These are phyloP conservation scores for Drosophila subsilvestris DNA, from an alignment of 2,888 invertebrate genomes.

Conservation along the genomic window DNA sequence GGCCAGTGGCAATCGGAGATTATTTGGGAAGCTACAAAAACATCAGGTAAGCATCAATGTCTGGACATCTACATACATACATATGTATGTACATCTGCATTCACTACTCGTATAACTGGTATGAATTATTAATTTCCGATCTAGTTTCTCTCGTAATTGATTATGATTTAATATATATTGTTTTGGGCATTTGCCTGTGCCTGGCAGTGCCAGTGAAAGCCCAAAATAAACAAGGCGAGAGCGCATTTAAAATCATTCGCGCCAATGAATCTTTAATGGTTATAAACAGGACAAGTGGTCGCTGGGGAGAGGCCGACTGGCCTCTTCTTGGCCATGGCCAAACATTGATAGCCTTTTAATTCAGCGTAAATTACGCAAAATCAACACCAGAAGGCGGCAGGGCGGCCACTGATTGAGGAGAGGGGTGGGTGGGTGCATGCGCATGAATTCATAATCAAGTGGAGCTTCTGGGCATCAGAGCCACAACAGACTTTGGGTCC, in stretches of 20 bases:
- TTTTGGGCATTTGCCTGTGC: conserved; percentile 7
- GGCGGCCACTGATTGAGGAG: conserved; percentile 58
- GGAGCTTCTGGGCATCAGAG: not conserved
- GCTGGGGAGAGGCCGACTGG: not conserved
- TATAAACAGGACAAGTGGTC: conserved; percentile 62
- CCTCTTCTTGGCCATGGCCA: not conserved
- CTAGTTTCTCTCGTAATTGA: not conserved
- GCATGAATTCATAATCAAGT: conserved; percentile 67
- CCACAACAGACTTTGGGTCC: not conserved
- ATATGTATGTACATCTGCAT: too few relatives aligned
- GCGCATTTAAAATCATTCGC: conserved; percentile 62
- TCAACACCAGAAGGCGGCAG: conserved; percentile 60
- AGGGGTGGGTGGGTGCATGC: conserved; percentile 54
- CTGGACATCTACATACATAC: too few relatives aligned
- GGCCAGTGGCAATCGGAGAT: conserved; percentile 31
- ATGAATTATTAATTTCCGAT: not conserved
- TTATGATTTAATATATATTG: not conserved
- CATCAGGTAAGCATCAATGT: too few relatives aligned
- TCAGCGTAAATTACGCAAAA: conserved; percentile 74
- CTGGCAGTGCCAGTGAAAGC: conserved; percentile 9
- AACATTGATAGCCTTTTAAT: conserved; percentile 74
- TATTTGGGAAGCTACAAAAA: conserved; percentile 11
- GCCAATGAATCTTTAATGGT: conserved; percentile 72
- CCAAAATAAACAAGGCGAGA: conserved; percentile 13
- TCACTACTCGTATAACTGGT: too few relatives aligned